Evolutionary conservation across 2,888 invertebrate species (phyloP).

Genomic region (Acanthoscelides obtectus): DNA sequence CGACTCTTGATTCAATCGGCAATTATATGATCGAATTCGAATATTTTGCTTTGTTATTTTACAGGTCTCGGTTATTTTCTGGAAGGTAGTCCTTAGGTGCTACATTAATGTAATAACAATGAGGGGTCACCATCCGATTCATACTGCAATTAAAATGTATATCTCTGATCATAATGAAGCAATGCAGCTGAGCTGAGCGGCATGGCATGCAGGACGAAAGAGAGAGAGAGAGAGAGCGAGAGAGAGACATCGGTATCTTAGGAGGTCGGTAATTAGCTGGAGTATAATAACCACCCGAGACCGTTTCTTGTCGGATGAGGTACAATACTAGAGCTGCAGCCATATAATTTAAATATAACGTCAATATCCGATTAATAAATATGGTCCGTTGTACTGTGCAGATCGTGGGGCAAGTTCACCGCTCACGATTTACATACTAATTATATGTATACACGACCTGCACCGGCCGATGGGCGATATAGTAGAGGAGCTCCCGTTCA

Average conservation of each 20-base stretch:
- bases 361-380: constrained; percentile 46
- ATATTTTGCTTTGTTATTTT: no score
- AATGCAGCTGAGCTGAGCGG: background rate
- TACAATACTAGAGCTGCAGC: constrained; percentile 38
- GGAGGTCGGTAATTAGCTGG: constrained; percentile 34
- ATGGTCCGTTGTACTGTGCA: constrained; percentile 22
- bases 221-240: background rate
- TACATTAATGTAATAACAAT: background rate
- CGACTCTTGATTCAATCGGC: no score
- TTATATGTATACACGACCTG: constrained; percentile 31
- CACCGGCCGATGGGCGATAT: background rate
- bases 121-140: background rate
- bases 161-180: background rate
- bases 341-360: constrained; percentile 44
- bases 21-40: no score
- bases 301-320: constrained; percentile 11
- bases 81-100: background rate
- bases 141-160: background rate
- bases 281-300: constrained; percentile 38
- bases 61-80: no score
- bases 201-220: background rate
- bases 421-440: constrained; percentile 47
- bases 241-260: background rate
- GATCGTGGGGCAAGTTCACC: background rate
- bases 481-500: background rate